Base-by-base conservation (phyloP, 2,797 vertebrate species). In the Pygocentrus nattereri region DNA sequence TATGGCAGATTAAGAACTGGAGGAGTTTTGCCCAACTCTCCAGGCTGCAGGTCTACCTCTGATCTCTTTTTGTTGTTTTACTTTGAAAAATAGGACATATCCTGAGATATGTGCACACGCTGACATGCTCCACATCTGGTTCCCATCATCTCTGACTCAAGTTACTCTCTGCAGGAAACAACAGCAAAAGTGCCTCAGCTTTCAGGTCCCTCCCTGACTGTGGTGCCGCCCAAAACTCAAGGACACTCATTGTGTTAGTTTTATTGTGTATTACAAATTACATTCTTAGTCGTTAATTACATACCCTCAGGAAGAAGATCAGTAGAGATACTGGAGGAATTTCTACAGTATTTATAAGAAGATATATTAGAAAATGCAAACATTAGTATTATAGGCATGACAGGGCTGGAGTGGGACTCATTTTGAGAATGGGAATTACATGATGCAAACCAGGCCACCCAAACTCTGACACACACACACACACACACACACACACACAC, bases 71-170 rank as follows among this genome's bases (percentile, higher is more conserved):
- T 21, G 13, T 59, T 72, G n/a, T 19, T 19, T 6, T 8, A 4
- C 89, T 80, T 47, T 73, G 87, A 89, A 89, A 90, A 86, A 87
- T 73, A 59, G 82, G 82, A 90, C 79, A 83, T 52, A 85, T 92
- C 90, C 88, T 88, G 89, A 88, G 76, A 83, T 82, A 82, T 82
- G 10, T 88, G 85, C 84, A 74, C 88, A 81, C 80, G 56, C 38
- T 69, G 85, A 86, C 86, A 38, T 90, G 74, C 78, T 82, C 67
- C 76, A 87, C 93, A 94, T 94, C 93, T 95, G 93, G 86, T 94
- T 94, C 88, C 85, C 86, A 94, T 95, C 89, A 91, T 18, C 65
- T 31, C n/a, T 34, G 81, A 67, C 76, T 86, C 68, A 56, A 83
- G 76, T 86, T 83, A 58, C 73, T 84, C 41, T 19, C 78, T 23